Evolutionary conservation across 2,888 invertebrate genomes (phyloP), one percentile per base, ranked within the genome.

Genomic region (Drosophila hamatofila): DNA sequence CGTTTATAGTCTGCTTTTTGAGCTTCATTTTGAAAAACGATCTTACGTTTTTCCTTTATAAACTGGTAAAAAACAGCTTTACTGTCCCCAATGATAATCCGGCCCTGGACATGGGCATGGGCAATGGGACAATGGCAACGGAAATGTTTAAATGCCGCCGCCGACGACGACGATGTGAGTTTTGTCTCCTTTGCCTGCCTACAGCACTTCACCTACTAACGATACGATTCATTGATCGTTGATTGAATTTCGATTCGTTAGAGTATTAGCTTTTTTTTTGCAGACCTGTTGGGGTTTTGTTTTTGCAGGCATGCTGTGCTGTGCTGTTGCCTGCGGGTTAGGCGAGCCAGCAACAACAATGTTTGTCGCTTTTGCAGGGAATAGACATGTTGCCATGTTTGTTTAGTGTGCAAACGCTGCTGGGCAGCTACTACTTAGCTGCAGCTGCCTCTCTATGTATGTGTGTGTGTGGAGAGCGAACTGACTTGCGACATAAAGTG

Each of bases 141-240:
- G 85, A 86, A 90, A 90, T 88, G 90, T 90, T 90, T 86, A 88
- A 86, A 90, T 89, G 88, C 85, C 83, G 66, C 83, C 69, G 54
- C 42, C 42, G 42, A 7, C 3, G 21, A 12, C 21, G 49, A 5
- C 5, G 49, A 46, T 18, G 30, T 16, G 35, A 48, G 27, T 27
- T 27, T 30, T 12, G 49, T 37, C 51, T 35, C 42, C 48, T 37
- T 27, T 37, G 33, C 25, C 48, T 25, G 46, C 35, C 41, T 3
- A 5, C 37, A 33, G 51, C 51, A 16, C 37, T 54, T 54, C 54
- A n/a, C 25, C 14, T 54, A 41, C 23, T 55, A 54, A 56, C 64
- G 72, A 55, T 49, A 63, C 70, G 64, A 63, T 82, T 78, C 90
- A 90, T 88, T 89, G 90, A 90, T 90, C 84, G 87, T 81, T 87